Conservation (phyloP, 1,140 invertebrate species). For the Zaprionus ghesquierei region DNA sequence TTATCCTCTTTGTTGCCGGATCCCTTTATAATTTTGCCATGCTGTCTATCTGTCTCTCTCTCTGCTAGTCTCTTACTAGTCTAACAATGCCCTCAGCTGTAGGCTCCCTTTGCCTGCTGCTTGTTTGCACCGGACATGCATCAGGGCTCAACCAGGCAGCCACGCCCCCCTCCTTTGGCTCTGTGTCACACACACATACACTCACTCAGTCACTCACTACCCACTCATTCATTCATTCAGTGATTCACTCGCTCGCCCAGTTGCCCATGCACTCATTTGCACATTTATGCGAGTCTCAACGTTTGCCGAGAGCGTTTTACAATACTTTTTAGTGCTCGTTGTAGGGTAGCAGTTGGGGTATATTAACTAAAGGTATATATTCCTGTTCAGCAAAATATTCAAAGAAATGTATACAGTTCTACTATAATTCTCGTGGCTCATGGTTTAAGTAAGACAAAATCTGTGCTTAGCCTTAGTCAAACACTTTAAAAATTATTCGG, state of each 20-base stretch:
- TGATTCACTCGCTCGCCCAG: slow-evolving; percentile 8
- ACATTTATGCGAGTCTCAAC: slow-evolving; percentile 61
- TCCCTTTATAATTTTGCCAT: slow-evolving; percentile 35
- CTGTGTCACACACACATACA: slow-evolving; percentile 1
- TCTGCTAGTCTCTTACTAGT: neutral
- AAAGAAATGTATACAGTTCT: neutral
- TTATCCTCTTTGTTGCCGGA: slow-evolving; percentile 49
- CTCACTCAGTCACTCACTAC: slow-evolving; percentile 28
- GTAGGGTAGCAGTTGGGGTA: neutral
- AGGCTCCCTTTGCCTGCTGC: slow-evolving; percentile 45
- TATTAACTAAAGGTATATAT: neutral
- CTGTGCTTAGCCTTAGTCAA: too few species aligned
- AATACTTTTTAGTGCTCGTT: neutral
- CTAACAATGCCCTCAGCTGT: slow-evolving; percentile 55
- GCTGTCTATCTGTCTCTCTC: slow-evolving; percentile 5
- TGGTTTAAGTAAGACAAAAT: too few species aligned
- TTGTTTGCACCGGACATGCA: slow-evolving; percentile 72
- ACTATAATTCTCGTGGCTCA: too few species aligned
- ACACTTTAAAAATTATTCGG: too few species aligned
- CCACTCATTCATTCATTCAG: slow-evolving; percentile 11
- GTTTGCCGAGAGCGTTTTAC: slow-evolving; percentile 14
- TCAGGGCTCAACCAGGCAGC: slow-evolving; percentile 41
- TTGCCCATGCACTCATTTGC: slow-evolving; percentile 60
- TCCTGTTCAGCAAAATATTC: neutral
- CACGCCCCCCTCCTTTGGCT: neutral